Percentiles rank a stretch among this genome's conserved stretches.
phyloP scores from a whole-genome alignment of 2,113 vertebrate genomes.

The Clarias macrocephalus region DNA sequence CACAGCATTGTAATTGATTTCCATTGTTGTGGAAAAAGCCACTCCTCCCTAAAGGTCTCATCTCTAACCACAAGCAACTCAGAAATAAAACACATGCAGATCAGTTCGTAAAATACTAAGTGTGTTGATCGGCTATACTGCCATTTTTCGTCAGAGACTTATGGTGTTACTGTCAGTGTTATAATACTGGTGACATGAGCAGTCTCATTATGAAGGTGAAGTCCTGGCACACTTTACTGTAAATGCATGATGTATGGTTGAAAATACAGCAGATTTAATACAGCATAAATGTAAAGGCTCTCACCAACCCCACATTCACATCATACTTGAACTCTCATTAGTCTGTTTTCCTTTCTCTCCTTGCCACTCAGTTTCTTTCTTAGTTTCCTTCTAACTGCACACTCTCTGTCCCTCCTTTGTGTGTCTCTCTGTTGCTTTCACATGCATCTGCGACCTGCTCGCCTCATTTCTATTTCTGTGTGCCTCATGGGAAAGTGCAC shows the following conservation, averaged over 20 bases:
- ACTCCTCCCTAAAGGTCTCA: constrained; percentile 25
- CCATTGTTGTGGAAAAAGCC: constrained; percentile 33
- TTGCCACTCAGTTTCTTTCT: constrained; percentile 4
- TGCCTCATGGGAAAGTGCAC: constrained; percentile 41
- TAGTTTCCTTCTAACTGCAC: neutral
- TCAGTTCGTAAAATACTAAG: neutral
- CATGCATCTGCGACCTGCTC: constrained; percentile 32
- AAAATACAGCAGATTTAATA: neutral
- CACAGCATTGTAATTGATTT: neutral
- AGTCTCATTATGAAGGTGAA: constrained; percentile 28
- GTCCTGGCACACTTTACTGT: neutral
- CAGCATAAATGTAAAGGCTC: neutral
- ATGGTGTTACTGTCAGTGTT: neutral
- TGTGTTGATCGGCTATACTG: neutral
- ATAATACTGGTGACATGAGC: neutral
- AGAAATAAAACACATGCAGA: constrained; percentile 21
- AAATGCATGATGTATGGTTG: constrained; percentile 9
- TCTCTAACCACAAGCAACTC: neutral
- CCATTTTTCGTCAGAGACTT: constrained; percentile 1
- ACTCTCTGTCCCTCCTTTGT: constrained; percentile 12
- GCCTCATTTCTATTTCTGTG: constrained; percentile 46
- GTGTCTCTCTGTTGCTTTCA: neutral
- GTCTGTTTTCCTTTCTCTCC: neutral
- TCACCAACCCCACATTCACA: neutral
- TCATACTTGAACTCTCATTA: neutral